A percentile compares a stretch with the other conserved stretches of the same genome.
phyloP scores from a whole-genome alignment of 2,113 vertebrate genomes.

The Microcebus murinus region DNA sequence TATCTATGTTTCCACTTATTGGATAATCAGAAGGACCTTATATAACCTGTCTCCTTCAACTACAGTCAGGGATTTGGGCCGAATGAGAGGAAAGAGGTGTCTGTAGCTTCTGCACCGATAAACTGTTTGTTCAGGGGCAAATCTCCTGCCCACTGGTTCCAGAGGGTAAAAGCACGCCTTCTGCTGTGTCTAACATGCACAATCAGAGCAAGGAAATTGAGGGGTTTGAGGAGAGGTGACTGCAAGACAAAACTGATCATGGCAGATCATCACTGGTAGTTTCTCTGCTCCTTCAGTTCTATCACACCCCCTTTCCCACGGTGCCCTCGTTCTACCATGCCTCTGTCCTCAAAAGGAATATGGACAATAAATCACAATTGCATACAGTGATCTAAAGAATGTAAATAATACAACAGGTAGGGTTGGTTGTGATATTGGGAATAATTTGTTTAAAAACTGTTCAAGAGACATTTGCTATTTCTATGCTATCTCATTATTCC shows the following conservation, averaged over 20 bases:
- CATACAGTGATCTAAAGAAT: not conserved
- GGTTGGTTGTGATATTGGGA: not conserved
- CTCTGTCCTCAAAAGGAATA: not conserved
- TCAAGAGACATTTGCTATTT: not conserved
- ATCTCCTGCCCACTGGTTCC: not conserved
- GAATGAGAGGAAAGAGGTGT: not conserved
- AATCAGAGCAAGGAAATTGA: not conserved
- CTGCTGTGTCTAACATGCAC: not conserved
- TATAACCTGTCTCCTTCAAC: not conserved
- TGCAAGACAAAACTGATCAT: not conserved
- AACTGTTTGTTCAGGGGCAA: not conserved
- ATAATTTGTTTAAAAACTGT: not conserved
- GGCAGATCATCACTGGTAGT: not conserved
- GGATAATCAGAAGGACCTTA: not conserved
- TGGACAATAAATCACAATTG: not conserved
- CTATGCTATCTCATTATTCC: not conserved
- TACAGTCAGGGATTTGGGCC: not conserved
- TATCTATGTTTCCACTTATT: not conserved
- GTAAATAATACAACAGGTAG: not conserved
- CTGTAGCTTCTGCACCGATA: not conserved
- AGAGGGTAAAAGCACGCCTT: rapidly evolving
- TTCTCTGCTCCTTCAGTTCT: not conserved
- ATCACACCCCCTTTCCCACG: not conserved
- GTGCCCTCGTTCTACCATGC: not conserved
- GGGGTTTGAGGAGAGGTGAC: not conserved